Conservation (phyloP, 2,113 vertebrate genomes). For the Osmerus mordax region DNA sequence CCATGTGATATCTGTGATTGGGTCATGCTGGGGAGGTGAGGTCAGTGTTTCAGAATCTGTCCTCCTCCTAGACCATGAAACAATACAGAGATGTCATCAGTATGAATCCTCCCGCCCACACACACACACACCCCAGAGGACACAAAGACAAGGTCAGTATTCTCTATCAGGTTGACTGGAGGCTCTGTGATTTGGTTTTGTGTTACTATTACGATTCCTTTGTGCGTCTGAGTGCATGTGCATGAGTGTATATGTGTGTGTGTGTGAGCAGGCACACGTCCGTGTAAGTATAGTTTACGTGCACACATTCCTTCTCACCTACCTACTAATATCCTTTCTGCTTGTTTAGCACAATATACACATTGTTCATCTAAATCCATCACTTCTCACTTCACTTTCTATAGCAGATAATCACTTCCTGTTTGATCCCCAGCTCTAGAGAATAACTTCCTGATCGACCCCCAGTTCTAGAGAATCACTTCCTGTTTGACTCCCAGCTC, state of each 20-base stretch:
- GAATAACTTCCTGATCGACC: no score
- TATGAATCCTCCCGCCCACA: neutral
- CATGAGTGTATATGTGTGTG: constrained; percentile 6
- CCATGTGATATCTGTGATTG: constrained; percentile 42
- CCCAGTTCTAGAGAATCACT: no score
- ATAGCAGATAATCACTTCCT: no score
- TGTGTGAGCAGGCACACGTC: neutral
- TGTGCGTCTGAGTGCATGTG: constrained; percentile 8
- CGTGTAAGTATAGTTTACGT: neutral
- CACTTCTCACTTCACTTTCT: no score
- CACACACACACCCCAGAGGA: constrained; percentile 20
- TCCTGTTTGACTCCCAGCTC: no score
- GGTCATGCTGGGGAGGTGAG: constrained; percentile 39
- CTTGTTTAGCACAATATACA: neutral
- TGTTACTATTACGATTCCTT: neutral
- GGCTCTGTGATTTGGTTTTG: neutral
- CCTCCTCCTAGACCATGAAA: neutral
- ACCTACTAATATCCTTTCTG: neutral
- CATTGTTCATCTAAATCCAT: no score
- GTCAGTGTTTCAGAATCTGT: constrained; percentile 25
- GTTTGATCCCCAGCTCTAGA: no score
- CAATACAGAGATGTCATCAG: constrained; percentile 17
- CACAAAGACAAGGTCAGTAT: constrained; percentile 14
- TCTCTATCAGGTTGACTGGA: neutral
- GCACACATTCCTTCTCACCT: neutral